Evolutionary conservation across 2,888 invertebrate genomes (phyloP).

Genomic region (Drosophila mercatorum): DNA sequence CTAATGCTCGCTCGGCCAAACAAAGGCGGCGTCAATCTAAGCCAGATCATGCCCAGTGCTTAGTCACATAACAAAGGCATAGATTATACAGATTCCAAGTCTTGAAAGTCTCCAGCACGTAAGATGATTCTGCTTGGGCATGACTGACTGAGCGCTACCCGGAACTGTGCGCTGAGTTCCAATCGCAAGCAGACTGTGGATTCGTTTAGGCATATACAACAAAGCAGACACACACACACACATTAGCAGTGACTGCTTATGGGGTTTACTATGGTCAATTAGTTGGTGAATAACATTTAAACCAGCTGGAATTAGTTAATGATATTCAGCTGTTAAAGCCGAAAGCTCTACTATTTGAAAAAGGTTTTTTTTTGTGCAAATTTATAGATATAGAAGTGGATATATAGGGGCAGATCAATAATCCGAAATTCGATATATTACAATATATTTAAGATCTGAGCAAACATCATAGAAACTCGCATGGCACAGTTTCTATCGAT

Average conservation of each 20-base stretch:
- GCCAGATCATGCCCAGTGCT: neutral
- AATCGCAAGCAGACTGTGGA: neutral
- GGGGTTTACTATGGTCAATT: neutral
- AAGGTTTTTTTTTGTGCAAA: too few species aligned
- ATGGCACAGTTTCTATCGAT: neutral
- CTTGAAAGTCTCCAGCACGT: neutral
- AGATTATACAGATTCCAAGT: neutral
- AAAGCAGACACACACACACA: neutral
- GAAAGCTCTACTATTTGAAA: too few species aligned
- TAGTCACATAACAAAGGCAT: neutral
- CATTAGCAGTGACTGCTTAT: neutral
- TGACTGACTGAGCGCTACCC: neutral
- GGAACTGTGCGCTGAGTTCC: neutral
- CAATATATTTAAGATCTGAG: too few species aligned
- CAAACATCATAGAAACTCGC: too few species aligned
- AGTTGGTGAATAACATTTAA: neutral
- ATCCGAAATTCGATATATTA: too few species aligned
- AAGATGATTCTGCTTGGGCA: too few species aligned
- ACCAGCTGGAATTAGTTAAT: neutral
- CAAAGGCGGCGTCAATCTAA: too few species aligned
- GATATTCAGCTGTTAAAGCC: too few species aligned
- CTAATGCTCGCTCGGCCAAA: neutral
- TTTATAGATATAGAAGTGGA: too few species aligned
- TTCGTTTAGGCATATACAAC: neutral
- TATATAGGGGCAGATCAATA: too few species aligned